Conservation (phyloP, 2,113 vertebrate species). For the Ranitomeya imitator region DNA sequence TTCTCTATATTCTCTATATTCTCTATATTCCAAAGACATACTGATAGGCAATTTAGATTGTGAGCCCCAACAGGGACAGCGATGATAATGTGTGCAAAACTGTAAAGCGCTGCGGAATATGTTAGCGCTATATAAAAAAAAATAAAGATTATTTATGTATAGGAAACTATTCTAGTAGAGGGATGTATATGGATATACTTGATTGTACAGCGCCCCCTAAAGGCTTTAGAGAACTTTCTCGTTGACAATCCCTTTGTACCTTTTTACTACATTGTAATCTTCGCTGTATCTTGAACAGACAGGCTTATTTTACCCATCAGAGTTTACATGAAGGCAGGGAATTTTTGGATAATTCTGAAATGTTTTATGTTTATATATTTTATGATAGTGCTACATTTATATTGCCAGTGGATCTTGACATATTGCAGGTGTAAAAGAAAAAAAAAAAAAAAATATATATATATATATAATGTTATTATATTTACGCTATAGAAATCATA, state of each 20-base stretch:
- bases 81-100: too few relatives aligned
- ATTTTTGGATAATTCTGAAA: not conserved
- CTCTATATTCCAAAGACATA: too few relatives aligned
- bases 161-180: not conserved
- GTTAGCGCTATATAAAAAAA: too few relatives aligned
- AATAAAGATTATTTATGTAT: too few relatives aligned
- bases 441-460: too few relatives aligned
- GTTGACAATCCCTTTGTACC: not conserved
- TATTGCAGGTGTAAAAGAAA: too few relatives aligned
- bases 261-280: not conserved
- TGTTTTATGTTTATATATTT: not conserved
- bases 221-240: not conserved
- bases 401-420: not conserved
- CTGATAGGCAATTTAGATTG: too few relatives aligned
- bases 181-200: not conserved
- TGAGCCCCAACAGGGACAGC: too few relatives aligned
- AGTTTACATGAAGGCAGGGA: not conserved
- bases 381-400: not conserved
- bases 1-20: too few relatives aligned
- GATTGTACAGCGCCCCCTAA: conserved; percentile 1
- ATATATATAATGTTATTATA: too few relatives aligned
- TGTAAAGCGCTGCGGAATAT: too few relatives aligned
- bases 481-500: not conserved
- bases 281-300: not conserved
- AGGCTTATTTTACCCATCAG: not conserved